These are phyloP conservation scores for Etheostoma cragini DNA, from an alignment of 2,113 vertebrate genomes.

Conservation along the genomic window DNA sequence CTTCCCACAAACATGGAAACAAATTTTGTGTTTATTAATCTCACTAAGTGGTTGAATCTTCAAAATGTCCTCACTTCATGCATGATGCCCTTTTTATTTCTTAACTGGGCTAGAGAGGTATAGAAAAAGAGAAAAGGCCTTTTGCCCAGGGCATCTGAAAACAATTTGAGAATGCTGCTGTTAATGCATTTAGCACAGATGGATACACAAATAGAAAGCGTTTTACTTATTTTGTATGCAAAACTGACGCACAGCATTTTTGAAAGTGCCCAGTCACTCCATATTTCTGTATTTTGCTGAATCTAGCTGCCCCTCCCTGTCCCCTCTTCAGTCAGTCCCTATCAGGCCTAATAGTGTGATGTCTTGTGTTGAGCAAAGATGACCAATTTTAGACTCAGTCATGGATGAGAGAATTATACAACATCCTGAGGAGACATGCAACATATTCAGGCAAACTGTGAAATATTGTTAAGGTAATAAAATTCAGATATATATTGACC, in stretches of 20 bases:
- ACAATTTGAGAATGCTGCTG: constrained; percentile 50
- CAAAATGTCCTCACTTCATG: constrained; percentile 31
- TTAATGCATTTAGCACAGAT: constrained; percentile 67
- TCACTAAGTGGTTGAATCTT: constrained; percentile 19
- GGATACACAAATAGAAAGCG: constrained; percentile 63
- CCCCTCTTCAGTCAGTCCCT: constrained; percentile 38
- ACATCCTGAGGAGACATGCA: constrained; percentile 40
- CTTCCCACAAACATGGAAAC: constrained; percentile 3
- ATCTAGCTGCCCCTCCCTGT: not conserved
- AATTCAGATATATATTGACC: constrained; percentile 38
- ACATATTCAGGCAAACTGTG: constrained; percentile 51
- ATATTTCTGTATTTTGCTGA: constrained; percentile 46
- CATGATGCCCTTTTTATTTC: constrained; percentile 33
- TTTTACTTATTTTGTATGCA: constrained; percentile 36
- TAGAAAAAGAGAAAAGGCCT: constrained; percentile 39
- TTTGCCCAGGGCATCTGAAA: constrained; percentile 48
- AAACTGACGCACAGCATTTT: constrained; percentile 48
- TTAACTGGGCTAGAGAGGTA: constrained; percentile 43
- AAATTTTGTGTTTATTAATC: constrained; percentile 26
- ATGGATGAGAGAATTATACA: constrained; percentile 61
- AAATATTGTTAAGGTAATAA: constrained; percentile 37
- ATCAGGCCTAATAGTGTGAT: constrained; percentile 52
- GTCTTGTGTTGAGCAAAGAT: constrained; percentile 55
- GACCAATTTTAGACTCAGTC: constrained; percentile 66
- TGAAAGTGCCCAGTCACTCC: constrained; percentile 49